Evolutionary conservation across 2,797 vertebrate species (phyloP).

Genomic region (Microctenopoma steveboyesi): DNA sequence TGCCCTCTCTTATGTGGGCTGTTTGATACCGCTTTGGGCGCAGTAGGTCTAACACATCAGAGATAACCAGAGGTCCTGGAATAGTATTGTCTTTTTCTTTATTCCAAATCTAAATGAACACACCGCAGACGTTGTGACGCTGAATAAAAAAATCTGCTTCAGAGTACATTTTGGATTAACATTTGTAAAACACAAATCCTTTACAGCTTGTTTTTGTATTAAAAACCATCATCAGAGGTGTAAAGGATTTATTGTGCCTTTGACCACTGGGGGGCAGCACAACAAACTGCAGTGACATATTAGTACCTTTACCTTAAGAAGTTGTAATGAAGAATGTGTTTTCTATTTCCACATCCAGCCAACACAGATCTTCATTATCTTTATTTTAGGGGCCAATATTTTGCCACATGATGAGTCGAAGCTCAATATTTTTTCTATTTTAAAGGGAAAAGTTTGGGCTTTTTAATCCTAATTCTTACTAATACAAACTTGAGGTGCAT

Average conservation of each 20-base stretch:
- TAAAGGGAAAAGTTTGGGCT: not conserved
- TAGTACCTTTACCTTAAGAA: not conserved
- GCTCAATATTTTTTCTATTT: not conserved
- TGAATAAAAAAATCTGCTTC: not conserved
- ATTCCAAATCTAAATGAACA: slow-evolving; percentile 16
- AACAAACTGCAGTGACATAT: not conserved
- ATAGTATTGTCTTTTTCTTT: slow-evolving; percentile 3
- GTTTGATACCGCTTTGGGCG: slow-evolving; percentile 17
- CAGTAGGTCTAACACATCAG: slow-evolving; percentile 34
- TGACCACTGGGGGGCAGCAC: not conserved
- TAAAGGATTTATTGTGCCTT: not conserved
- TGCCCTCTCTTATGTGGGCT: slow-evolving; percentile 23
- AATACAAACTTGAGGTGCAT: too few species aligned
- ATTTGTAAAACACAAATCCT: not conserved
- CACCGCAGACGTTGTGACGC: not conserved
- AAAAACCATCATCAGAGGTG: not conserved
- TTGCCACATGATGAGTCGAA: not conserved
- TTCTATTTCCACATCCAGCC: not conserved
- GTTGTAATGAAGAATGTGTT: not conserved
- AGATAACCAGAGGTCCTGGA: slow-evolving; percentile 16
- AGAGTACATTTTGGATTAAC: slow-evolving; percentile 2
- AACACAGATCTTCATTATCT: not conserved
- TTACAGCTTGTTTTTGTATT: not conserved
- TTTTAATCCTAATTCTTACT: too few species aligned
- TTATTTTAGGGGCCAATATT: not conserved